A percentile compares a stretch with the other conserved stretches of the same genome.
Conservation (phyloP, 2,113 vertebrate species). For the Ciconia maguari region DNA sequence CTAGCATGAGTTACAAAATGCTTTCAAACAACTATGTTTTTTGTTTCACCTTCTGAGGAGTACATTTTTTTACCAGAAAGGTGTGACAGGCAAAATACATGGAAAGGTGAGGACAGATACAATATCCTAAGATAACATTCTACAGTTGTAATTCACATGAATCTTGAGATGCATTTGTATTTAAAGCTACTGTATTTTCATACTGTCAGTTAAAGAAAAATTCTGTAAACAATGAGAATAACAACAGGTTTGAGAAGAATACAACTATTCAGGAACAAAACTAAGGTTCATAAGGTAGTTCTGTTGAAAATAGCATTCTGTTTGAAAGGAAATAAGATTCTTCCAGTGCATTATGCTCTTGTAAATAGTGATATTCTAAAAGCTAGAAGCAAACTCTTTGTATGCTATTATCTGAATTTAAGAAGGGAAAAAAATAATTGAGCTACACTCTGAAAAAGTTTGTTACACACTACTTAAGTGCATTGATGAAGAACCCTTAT, state of each 20-base stretch:
- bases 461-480: accelerated
- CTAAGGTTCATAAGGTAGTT: neutral
- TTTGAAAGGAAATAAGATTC: neutral
- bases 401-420: neutral
- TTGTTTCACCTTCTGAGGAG: neutral
- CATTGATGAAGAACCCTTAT: neutral
- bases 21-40: neutral
- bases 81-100: neutral
- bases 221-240: neutral
- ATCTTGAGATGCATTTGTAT: neutral
- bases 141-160: neutral
- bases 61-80: neutral
- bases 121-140: neutral
- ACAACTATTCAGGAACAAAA: neutral
- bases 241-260: neutral
- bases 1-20: neutral
- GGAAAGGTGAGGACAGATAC: neutral
- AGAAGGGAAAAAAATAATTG: neutral
- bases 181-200: neutral
- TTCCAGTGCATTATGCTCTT: neutral
- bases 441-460: neutral
- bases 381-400: neutral
- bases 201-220: neutral
- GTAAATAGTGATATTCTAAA: neutral
- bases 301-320: neutral